Percentiles rank a stretch among this genome's conserved stretches.
Conservation (phyloP, 2,797 vertebrate species). For the Sebastiscus tertius region DNA sequence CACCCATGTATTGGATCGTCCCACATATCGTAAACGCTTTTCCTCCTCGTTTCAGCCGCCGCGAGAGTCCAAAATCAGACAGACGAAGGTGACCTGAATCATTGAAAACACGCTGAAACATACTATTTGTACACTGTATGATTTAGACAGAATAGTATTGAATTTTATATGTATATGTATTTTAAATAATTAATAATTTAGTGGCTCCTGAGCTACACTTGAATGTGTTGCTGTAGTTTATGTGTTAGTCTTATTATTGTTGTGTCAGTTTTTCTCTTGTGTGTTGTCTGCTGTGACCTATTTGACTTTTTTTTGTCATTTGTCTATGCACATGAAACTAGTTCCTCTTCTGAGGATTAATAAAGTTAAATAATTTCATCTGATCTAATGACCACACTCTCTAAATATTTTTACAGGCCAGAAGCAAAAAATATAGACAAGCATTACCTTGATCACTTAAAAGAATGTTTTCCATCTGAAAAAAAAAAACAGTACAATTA, state of each 20-base stretch:
- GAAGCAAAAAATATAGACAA: neutral
- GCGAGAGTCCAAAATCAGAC: constrained; percentile 91
- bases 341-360: neutral
- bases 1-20: constrained; percentile 96
- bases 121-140: neutral
- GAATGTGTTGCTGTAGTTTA: neutral
- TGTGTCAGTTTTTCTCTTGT: neutral
- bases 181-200: neutral
- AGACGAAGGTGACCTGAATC: constrained; percentile 89
- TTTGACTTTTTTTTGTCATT: neutral
- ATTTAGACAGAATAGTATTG: neutral
- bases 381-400: neutral
- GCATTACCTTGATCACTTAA: constrained; percentile 89
- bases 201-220: neutral
- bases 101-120: neutral
- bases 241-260: neutral
- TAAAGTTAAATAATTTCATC: neutral
- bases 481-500: constrained; percentile 13
- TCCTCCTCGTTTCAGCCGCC: constrained; percentile 84
- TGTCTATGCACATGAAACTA: neutral
- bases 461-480: constrained; percentile 95
- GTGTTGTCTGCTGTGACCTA: neutral
- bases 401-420: neutral
- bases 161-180: neutral
- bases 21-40: constrained; percentile 91